Conservation (phyloP, 1,140 invertebrate genomes). For the Lepidotrigona ventralis region DNA sequence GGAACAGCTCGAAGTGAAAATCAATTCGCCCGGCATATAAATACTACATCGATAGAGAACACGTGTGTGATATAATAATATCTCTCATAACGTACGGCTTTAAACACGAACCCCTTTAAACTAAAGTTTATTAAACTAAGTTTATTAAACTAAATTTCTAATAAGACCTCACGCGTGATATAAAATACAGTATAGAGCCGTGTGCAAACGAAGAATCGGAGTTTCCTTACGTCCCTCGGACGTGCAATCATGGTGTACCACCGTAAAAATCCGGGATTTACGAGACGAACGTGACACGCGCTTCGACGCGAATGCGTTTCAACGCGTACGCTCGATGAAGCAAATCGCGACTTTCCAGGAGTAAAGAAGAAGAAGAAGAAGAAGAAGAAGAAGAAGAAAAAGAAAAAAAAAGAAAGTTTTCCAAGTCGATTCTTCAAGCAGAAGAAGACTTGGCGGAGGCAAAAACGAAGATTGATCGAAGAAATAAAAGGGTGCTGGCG, state of each 20-base stretch:
- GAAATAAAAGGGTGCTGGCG: slow-evolving; percentile 31
- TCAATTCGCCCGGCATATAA: no score
- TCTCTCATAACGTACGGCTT: no score
- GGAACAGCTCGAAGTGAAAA: no score
- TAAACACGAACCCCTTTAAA: no score
- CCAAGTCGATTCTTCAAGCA: slow-evolving; percentile 22
- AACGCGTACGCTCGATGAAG: background rate
- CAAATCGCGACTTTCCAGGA: background rate
- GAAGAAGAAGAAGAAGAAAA: no score
- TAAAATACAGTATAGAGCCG: no score
- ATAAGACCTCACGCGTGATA: no score
- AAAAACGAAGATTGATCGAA: slow-evolving; percentile 36
- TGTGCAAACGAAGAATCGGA: background rate
- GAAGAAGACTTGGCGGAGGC: background rate
- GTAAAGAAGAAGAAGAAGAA: no score
- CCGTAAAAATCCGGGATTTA: slow-evolving; percentile 20
- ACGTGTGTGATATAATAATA: no score
- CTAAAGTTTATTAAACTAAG: no score
- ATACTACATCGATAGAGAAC: no score
- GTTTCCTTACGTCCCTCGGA: background rate
- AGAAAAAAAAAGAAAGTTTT: background rate
- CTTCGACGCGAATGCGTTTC: background rate
- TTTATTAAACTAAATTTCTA: no score
- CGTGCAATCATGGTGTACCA: slow-evolving; percentile 15
- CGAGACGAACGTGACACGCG: background rate